Conservation (phyloP, 2,797 vertebrate genomes). For the Epinephelus malabaricus region DNA sequence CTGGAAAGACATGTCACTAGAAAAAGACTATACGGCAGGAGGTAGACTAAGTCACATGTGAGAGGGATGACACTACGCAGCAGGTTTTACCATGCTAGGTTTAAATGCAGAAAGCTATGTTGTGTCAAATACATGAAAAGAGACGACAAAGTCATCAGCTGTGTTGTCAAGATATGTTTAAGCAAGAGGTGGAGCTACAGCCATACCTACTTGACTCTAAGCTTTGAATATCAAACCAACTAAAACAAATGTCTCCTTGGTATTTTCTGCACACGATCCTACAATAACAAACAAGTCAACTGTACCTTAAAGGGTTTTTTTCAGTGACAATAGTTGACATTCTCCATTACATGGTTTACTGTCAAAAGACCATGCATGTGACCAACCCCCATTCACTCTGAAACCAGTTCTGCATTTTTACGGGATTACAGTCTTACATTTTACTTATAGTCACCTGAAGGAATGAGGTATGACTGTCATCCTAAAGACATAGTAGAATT, state of each 20-base stretch:
- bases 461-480: not conserved
- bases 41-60: slow-evolving; percentile 9
- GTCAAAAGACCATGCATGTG: slow-evolving; percentile 5
- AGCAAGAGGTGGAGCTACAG: slow-evolving; percentile 5
- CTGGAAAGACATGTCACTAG: slow-evolving; percentile 5
- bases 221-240: slow-evolving; percentile 11
- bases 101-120: not conserved
- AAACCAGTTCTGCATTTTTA: not conserved
- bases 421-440: not conserved
- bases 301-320: slow-evolving; percentile 37
- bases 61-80: not conserved
- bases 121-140: not conserved
- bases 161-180: not conserved
- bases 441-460: slow-evolving; percentile 1
- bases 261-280: slow-evolving; percentile 43
- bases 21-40: slow-evolving; percentile 2
- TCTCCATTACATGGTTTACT: slow-evolving; percentile 32
- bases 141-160: not conserved
- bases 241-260: slow-evolving; percentile 14
- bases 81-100: not conserved
- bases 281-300: slow-evolving; percentile 35
- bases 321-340: slow-evolving; percentile 35
- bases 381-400: not conserved
- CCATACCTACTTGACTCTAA: slow-evolving; percentile 17
- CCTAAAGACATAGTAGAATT: not conserved